Evolutionary conservation across 1,140 invertebrate genomes (phyloP).

Genomic region (Drosophila nannoptera): DNA sequence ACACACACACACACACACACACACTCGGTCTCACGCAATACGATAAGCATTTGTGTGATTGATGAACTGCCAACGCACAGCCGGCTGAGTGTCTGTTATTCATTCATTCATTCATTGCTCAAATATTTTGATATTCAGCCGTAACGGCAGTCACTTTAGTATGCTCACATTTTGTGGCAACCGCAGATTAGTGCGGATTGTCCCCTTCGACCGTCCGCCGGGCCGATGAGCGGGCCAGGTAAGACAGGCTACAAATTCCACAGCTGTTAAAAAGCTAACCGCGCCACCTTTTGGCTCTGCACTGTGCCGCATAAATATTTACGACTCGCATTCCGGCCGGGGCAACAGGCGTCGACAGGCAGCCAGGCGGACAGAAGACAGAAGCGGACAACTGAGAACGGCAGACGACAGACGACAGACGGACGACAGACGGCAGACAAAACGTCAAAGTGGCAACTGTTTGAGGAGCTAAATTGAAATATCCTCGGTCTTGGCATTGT

Average conservation of each 20-base stretch:
- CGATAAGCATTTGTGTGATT: slow-evolving; percentile 67
- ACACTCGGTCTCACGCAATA: slow-evolving; percentile 17
- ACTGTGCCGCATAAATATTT: slow-evolving; percentile 75
- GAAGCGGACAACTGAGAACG: slow-evolving; percentile 13
- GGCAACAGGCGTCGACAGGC: slow-evolving; percentile 37
- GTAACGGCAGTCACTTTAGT: slow-evolving; percentile 19
- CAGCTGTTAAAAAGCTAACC: slow-evolving; percentile 76
- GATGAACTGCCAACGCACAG: slow-evolving; percentile 56
- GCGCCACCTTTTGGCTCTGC: slow-evolving; percentile 66
- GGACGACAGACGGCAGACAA: slow-evolving; percentile 45
- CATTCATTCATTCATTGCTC: slow-evolving; percentile 53
- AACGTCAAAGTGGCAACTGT: slow-evolving; percentile 76
- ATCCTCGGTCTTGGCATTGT: slow-evolving; percentile 70
- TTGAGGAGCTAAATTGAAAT: slow-evolving; percentile 76
- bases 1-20: slow-evolving; percentile 17
- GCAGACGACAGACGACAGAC: slow-evolving; percentile 16
- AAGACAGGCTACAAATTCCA: slow-evolving; percentile 72
- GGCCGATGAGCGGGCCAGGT: slow-evolving; percentile 11
- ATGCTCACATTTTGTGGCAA: slow-evolving; percentile 63
- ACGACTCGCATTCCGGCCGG: slow-evolving; percentile 58
- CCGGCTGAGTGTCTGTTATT: slow-evolving; percentile 26
- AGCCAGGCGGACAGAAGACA: slow-evolving; percentile 20
- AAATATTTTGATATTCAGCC: slow-evolving; percentile 52
- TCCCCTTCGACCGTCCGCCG: slow-evolving; percentile 6
- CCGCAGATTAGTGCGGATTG: slow-evolving; percentile 74